Percentiles rank a stretch among this genome's conserved stretches.
Evolutionary conservation across 2,888 invertebrate species (phyloP).

Genomic region (Drosophila yooni): DNA sequence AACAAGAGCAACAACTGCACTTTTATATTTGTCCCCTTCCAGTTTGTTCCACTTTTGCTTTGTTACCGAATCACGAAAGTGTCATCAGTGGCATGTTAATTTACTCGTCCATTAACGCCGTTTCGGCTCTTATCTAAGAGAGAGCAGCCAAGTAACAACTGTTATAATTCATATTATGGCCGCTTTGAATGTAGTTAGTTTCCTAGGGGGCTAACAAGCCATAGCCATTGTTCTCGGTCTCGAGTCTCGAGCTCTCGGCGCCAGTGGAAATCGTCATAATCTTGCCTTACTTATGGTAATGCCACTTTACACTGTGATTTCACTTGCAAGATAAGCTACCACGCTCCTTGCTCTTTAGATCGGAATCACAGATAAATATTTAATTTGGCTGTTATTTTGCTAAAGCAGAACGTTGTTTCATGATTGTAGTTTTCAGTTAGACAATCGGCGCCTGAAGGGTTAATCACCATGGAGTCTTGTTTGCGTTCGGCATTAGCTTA

Average conservation of each 20-base stretch:
- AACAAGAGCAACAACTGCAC: conserved; percentile 1
- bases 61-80: conserved; percentile 65
- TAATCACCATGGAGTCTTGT: conserved; percentile 30
- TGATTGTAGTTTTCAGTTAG: conserved; percentile 34
- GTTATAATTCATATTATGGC: conserved; percentile 39
- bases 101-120: conserved; percentile 46
- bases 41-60: conserved; percentile 53
- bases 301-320: conserved; percentile 53
- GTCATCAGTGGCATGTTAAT: conserved; percentile 59
- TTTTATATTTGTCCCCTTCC: conserved; percentile 33
- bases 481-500: conserved; percentile 6
- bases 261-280: conserved; percentile 40
- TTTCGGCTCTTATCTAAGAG: conserved; percentile 49
- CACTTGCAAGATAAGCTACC: conserved; percentile 61
- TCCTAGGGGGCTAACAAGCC: conserved; percentile 41
- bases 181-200: conserved; percentile 29
- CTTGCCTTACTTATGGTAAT: conserved; percentile 36
- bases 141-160: conserved; percentile 28
- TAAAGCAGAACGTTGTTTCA: conserved; percentile 39
- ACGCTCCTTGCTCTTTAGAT: conserved; percentile 52
- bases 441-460: conserved; percentile 29
- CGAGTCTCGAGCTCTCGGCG: conserved; percentile 7
- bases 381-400: conserved; percentile 66
- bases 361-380: conserved; percentile 71
- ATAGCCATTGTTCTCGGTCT: conserved; percentile 56